Evolutionary conservation across 2,113 vertebrate species (phyloP), one percentile per base, ranked within the genome.

Genomic region (Scortum barcoo): DNA sequence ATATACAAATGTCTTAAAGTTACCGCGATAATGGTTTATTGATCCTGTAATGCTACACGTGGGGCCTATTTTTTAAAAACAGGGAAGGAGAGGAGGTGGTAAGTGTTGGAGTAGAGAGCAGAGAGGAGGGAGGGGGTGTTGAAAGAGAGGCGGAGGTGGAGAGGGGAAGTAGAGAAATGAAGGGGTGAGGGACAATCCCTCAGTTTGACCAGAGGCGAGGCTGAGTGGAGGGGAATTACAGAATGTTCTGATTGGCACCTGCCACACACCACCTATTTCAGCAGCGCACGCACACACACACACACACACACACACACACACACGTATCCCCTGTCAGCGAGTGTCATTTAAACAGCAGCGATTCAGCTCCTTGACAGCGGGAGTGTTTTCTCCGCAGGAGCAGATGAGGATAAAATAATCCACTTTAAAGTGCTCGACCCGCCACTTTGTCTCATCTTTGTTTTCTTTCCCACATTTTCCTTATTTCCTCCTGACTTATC

Each of bases 171-270:
- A 36, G 72, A 76, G 80, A 76, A 72, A 62, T 65, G 84, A 77
- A 69, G 46, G 83, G 66, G 80, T 58, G 80, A 76, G 80, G 68
- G 87, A 89, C 91, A 91, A 93, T 90, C 88, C 81, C 83, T 69
- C 51, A 51, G 81, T 61, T 85, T 86, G 86, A 91, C 84, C 89
- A 74, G 71, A 80, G 84, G 70, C n/a, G 36, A 83, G 77, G 75
- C 62, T 69, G 73, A 88, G 77, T 65, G 78, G 73, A 77, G 50
- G 48, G 76, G 88, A 84, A 91, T 93, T 91, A 91, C 84, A 83
- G 70, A 76, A 84, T 80, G 76, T 87, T 57, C 83, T 83, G 89
- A 89, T 58, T 86, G 88, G 82, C 91, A 90, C 89, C 85, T 86
- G 83, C n/a, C 79, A 74, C 70, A 74, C 67, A 75, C 14, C 38